Conservation (phyloP, 1,140 invertebrate genomes). For the Brachionus calyciflorus region DNA sequence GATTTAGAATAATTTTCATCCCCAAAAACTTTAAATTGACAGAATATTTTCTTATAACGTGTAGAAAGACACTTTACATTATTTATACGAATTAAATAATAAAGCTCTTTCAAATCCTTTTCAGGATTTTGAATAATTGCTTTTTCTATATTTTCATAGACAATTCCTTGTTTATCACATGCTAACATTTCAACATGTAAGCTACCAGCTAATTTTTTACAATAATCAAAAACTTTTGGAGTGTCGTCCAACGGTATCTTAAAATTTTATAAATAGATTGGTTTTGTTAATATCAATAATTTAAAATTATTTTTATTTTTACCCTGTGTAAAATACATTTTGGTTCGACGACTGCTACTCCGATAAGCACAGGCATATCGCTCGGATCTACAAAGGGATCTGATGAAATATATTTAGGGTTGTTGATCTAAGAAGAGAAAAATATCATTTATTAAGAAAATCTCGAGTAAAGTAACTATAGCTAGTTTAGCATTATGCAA, state of each 20-base stretch:
- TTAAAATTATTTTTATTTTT: background rate
- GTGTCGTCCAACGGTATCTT: conserved; percentile 65
- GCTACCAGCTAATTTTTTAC: conserved; percentile 61
- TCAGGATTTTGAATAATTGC: conserved; percentile 63
- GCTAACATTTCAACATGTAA: conserved; percentile 59
- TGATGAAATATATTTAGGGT: conserved; percentile 13
- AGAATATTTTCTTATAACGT: conserved; percentile 42
- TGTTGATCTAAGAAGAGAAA: conserved; percentile 9
- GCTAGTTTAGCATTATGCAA: too few species aligned
- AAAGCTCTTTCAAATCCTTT: conserved; percentile 53
- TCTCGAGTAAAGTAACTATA: too few species aligned
- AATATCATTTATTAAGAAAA: too few species aligned
- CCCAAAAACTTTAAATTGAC: conserved; percentile 44
- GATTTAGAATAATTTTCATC: conserved; percentile 24
- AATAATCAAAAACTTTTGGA: conserved; percentile 63
- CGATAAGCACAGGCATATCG: conserved; percentile 65
- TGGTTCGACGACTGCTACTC: conserved; percentile 64
- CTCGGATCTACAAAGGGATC: conserved; percentile 67
- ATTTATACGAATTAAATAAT: conserved; percentile 20
- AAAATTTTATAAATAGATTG: conserved; percentile 50
- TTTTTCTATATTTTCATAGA: conserved; percentile 63
- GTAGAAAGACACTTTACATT: conserved; percentile 8
- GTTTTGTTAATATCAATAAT: background rate
- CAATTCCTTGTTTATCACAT: conserved; percentile 60
- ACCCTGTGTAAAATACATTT: conserved; percentile 63